Conservation (phyloP, 2,113 vertebrate species). For the Pituophis catenifer region DNA sequence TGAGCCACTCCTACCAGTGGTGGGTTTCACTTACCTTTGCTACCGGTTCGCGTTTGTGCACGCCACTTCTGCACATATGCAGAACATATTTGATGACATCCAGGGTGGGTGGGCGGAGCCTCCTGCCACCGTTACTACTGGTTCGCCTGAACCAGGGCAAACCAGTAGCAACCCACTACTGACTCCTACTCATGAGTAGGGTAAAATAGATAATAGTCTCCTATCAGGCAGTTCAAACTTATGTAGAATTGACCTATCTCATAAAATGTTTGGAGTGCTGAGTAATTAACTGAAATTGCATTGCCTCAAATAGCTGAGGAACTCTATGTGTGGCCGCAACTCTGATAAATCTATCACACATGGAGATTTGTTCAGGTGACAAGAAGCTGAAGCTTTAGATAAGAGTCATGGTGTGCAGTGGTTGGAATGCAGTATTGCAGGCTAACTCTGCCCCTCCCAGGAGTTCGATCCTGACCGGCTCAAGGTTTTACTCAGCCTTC, state of each 20-base stretch:
- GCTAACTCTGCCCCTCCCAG: neutral
- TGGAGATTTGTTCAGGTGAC: neutral
- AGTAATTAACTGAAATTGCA: neutral
- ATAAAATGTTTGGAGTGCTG: neutral
- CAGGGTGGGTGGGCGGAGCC: too few relatives aligned
- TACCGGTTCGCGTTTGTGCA: too few relatives aligned
- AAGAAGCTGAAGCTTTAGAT: neutral
- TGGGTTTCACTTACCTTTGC: too few relatives aligned
- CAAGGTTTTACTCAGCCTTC: neutral
- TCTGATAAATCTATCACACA: neutral
- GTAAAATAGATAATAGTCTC: neutral
- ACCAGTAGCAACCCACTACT: too few relatives aligned
- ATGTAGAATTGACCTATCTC: neutral
- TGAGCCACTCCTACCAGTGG: neutral
- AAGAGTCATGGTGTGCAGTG: neutral
- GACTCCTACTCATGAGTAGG: neutral
- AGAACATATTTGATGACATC: too few relatives aligned
- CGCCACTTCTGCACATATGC: too few relatives aligned
- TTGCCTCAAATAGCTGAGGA: neutral
- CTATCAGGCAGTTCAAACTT: neutral
- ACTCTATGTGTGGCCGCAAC: neutral
- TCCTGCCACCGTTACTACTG: too few relatives aligned
- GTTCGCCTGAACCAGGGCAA: too few relatives aligned
- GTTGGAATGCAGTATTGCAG: neutral
- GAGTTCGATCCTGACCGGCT: neutral